phyloP scores from a whole-genome alignment of 2,113 vertebrate genomes.

The Sebastes fasciatus region DNA sequence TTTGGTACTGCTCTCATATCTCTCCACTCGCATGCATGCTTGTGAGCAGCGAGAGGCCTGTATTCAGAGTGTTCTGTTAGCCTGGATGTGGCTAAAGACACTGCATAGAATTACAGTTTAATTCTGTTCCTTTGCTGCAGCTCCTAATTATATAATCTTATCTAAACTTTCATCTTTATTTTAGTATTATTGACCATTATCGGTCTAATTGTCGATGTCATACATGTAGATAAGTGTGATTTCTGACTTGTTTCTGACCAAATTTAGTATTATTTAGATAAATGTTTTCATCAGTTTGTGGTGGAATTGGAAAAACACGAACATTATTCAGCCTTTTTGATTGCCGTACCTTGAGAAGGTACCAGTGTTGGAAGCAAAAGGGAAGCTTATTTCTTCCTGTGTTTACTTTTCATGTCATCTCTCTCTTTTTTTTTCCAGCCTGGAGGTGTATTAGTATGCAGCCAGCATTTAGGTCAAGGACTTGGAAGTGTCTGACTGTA shows the following conservation, averaged over 20 bases:
- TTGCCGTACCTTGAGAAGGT: conserved; percentile 24
- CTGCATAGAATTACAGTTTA: background rate
- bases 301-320: conserved; percentile 21
- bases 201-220: background rate
- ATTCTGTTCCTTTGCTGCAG: conserved; percentile 11
- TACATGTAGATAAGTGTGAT: conserved; percentile 3
- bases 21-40: conserved; percentile 17
- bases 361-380: conserved; percentile 29
- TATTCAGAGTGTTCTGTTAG: background rate
- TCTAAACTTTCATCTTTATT: conserved; percentile 6
- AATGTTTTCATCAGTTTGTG: background rate
- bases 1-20: conserved; percentile 63
- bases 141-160: conserved; percentile 20
- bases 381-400: conserved; percentile 7
- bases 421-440: background rate
- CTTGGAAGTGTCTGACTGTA: conserved; percentile 43
- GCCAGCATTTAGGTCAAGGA: conserved; percentile 59
- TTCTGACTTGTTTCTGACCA: conserved; percentile 18
- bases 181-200: background rate
- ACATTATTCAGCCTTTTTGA: conserved; percentile 2
- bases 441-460: conserved; percentile 50
- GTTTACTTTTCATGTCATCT: conserved; percentile 13
- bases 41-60: conserved; percentile 32
- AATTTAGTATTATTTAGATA: conserved; percentile 34
- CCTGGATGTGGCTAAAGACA: background rate